Evolutionary conservation across 1,140 invertebrate genomes (phyloP), one percentile per base, ranked within the genome.

Genomic region (Trachelipus rathkii): DNA sequence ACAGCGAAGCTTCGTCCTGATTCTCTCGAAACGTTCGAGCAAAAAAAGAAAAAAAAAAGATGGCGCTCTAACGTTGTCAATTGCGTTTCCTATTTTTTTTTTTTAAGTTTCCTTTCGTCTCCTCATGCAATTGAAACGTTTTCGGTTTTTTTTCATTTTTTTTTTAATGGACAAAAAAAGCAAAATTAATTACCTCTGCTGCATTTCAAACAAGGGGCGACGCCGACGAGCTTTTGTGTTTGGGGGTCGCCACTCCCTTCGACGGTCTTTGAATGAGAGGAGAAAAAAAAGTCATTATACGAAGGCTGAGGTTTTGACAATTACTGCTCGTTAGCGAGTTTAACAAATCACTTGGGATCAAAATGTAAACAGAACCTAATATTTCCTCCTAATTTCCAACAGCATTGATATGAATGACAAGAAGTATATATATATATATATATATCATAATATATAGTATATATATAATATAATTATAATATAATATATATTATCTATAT

Each of bases 321-420:
- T 78, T 78, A 78, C 77, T 15, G 73, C 77, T 78, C 77, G 77
- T 78, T 78, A 78, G 73, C 77, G 73, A 78, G 77, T 75, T 78
- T 78, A 78, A 78, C 77, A 78, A 78, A 78, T 78, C 77, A 78
- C 74, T 71, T 67, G 77, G 77, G 77, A 78, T 68, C 11, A 10
- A 9, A 24, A 71, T n/a, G 44, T n/a, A 71, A 33, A 71, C 70
- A 71, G 19, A 71, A 10, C n/a, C n/a, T 24, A 33, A 43, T 33
- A n/a, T 24, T 71, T 24, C 23, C n/a, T 71, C 3, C 70, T n/a
- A 11, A 50, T 44, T 46, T 44, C 53, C 15, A 53, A 66, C 46
- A n/a, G 50, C 43, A 45, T n/a, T 8, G 2, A 71, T 71, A 43
- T 71, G 44, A 21, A 43, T 33, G 44, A 43, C 15, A 43, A 43